Evolutionary conservation across 2,113 vertebrate genomes (phyloP).

Genomic region (Mastomys natalensis): DNA sequence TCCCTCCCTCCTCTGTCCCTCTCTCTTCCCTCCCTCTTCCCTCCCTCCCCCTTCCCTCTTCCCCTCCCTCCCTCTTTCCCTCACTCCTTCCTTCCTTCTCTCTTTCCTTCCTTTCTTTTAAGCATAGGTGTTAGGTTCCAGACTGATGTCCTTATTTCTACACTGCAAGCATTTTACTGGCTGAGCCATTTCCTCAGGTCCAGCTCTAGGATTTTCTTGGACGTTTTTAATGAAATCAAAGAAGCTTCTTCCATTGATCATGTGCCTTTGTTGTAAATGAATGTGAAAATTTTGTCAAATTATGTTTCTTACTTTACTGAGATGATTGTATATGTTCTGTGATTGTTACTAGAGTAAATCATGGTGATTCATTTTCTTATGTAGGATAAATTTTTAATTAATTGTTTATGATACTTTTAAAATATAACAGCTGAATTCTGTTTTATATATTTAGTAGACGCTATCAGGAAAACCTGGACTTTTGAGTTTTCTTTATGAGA

Average conservation of each 20-base stretch:
- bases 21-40: neutral
- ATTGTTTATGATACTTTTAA: constrained; percentile 3
- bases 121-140: neutral
- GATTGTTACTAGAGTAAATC: neutral
- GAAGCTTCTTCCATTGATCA: neutral
- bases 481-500: constrained; percentile 20
- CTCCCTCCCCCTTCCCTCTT: no score
- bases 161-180: neutral
- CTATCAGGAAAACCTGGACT: neutral
- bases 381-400: neutral
- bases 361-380: constrained; percentile 38
- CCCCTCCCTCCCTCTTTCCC: no score
- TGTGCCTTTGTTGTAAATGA: constrained; percentile 33
- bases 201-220: neutral
- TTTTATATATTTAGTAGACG: constrained; percentile 35
- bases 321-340: neutral
- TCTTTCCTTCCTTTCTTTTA: neutral
- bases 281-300: constrained; percentile 14
- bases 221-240: neutral
- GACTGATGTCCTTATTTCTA: neutral
- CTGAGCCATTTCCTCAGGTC: neutral
- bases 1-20: neutral
- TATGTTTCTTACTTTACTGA: constrained; percentile 34
- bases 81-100: neutral
- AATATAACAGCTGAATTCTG: neutral